A percentile compares a stretch with the other conserved stretches of the same genome.
These are phyloP conservation scores for Peromyscus polionotus DNA, from an alignment of 2,113 vertebrate species.

Conservation along the genomic window DNA sequence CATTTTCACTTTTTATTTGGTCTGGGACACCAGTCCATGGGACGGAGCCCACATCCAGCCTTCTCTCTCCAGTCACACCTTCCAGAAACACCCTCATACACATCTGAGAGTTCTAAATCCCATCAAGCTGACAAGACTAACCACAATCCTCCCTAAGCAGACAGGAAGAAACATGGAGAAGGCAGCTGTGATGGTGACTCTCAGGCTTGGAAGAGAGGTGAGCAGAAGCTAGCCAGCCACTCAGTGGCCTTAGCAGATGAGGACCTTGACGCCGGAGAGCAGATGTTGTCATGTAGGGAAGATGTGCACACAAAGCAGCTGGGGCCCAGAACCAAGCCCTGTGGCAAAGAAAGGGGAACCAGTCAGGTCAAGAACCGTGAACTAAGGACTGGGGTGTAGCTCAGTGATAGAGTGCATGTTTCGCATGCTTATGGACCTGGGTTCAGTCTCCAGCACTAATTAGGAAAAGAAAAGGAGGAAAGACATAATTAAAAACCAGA, in stretches of 20 bases:
- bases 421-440: not conserved
- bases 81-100: not conserved
- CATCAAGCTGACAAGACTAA: not conserved
- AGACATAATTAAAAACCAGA: not conserved
- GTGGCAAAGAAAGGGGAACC: not conserved
- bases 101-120: not conserved
- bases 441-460: not conserved
- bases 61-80: not conserved
- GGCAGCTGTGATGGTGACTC: not conserved
- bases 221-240: not conserved
- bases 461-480: not conserved
- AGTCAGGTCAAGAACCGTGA: not conserved
- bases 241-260: not conserved
- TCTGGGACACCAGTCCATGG: not conserved
- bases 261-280: not conserved
- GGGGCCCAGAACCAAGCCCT: not conserved
- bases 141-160: not conserved
- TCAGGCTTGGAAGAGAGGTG: not conserved
- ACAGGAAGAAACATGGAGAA: not conserved
- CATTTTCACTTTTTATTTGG: not conserved
- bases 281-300: not conserved
- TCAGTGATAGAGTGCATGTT: not conserved
- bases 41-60: not conserved
- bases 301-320: not conserved
- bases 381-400: not conserved